Conservation (phyloP, 2,888 invertebrate species). For the Leptinotarsa tumamoca region DNA sequence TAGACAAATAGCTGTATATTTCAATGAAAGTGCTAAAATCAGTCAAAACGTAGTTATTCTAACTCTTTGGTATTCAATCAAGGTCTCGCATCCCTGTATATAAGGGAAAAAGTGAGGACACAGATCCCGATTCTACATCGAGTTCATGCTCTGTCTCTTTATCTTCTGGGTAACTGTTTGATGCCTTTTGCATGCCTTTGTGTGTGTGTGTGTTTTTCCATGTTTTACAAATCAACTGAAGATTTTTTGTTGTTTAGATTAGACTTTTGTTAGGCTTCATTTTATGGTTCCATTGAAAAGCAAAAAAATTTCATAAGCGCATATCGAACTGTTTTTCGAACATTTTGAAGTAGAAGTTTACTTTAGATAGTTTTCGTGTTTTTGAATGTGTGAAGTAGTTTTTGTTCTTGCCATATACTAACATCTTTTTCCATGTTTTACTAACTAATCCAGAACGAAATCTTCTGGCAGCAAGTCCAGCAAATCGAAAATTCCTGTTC, state of each 20-base stretch:
- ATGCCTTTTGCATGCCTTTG: conserved; percentile 48
- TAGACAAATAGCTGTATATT: background rate
- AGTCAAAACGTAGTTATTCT: conserved; percentile 1
- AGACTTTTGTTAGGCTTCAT: background rate
- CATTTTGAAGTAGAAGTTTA: background rate
- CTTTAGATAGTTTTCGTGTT: background rate
- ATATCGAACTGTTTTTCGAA: background rate
- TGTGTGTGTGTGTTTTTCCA: conserved; percentile 33
- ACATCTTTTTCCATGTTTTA: conserved; percentile 44
- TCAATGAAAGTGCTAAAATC: background rate
- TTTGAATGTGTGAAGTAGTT: background rate
- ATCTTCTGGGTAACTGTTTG: conserved; percentile 66
- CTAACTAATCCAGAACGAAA: conserved; percentile 58
- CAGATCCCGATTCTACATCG: conserved; percentile 65
- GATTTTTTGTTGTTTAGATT: conserved; percentile 13
- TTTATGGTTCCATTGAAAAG: background rate
- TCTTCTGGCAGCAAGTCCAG: conserved; percentile 62
- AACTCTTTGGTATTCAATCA: conserved; percentile 40
- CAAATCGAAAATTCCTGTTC: conserved; percentile 63
- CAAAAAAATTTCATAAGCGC: no score
- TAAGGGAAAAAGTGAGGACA: conserved; percentile 69
- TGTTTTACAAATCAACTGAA: conserved; percentile 6
- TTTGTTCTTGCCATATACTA: conserved; percentile 35
- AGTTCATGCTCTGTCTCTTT: conserved; percentile 67
- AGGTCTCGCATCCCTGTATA: conserved; percentile 80